Base-by-base conservation (phyloP, 2,888 invertebrate species). In the Synanthedon myopaeformis region DNA sequence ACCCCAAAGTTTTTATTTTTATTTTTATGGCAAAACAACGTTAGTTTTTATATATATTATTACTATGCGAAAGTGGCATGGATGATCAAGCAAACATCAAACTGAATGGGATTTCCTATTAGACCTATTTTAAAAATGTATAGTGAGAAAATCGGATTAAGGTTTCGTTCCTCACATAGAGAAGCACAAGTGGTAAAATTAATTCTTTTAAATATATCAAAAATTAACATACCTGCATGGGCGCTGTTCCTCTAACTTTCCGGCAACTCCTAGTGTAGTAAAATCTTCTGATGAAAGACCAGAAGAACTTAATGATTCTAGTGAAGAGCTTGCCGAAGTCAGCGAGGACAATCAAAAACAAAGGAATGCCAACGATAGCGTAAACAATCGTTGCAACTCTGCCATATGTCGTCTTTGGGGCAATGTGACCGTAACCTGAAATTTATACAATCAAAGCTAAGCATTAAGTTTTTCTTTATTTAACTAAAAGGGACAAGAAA, bases 271-370 rank as follows among this genome's bases (percentile, higher is more conserved):
- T 94, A 0, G 96, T 96, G 71, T 95, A 95, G 76, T 95, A 96
- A 3, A 96, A 82, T 56, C 96, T 88, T 53, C 96, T 82, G 12
- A 95, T 94, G 69, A 92, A 95, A 0, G 94, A 92, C 96, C 96
- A 97, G 23, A 96, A 84, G 77, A 94, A 95, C 81, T 98, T 98
- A 59, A 98, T 94, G 58, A 91, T 91, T 60, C 96, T 89, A 0
- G 97, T 98, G 72, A 99, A 94, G 10, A 96, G 89, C 87, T 96
- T 97, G 61, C 98, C 98, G 72, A 98, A 94, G 85, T 98, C 97
- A 45, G 97, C 96, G 61, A 99, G 80, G 13, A 98, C 92, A 55
- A 99, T 95, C 62, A 99, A 89, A 80, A 99, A 97, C 66, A 99
- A 89, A 0, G 99, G 99, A 66, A 99, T 98, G 11, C 99, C 99